Evolutionary conservation across 2,888 invertebrate genomes (phyloP).

Genomic region (Priapulus caudatus): DNA sequence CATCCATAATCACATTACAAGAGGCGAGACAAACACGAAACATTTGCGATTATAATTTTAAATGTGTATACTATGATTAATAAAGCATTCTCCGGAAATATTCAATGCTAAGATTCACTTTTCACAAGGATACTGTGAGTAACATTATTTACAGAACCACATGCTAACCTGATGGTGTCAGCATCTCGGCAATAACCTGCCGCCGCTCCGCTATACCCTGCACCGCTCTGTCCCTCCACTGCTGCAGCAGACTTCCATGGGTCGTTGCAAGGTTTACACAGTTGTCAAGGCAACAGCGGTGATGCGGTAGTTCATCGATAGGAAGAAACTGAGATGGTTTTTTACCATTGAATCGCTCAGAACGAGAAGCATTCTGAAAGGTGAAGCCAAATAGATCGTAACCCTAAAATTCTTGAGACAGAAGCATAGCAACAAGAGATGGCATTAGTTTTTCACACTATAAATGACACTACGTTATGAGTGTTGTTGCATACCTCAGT

Average conservation of each 20-base stretch:
- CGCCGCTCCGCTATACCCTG: slow-evolving; percentile 32
- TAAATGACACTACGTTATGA: too few relatives aligned
- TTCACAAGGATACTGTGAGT: too few relatives aligned
- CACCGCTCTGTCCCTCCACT: slow-evolving; percentile 32
- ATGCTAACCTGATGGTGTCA: slow-evolving; percentile 32
- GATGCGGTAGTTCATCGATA: slow-evolving; percentile 21
- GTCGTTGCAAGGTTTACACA: slow-evolving; percentile 31
- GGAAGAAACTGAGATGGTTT: slow-evolving; percentile 27
- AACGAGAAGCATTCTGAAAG: not conserved
- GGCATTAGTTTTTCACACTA: too few relatives aligned
- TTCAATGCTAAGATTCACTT: too few relatives aligned
- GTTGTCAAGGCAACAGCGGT: slow-evolving; percentile 29
- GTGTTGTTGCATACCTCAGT: too few relatives aligned
- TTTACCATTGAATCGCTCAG: slow-evolving; percentile 23
- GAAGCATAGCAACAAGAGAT: not conserved
- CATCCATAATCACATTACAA: too few relatives aligned
- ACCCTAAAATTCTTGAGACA: not conserved
- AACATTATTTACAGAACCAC: too few relatives aligned
- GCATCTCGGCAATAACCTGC: slow-evolving; percentile 36
- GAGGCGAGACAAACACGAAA: too few relatives aligned
- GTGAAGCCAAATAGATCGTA: not conserved
- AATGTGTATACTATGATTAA: too few relatives aligned
- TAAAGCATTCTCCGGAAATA: too few relatives aligned
- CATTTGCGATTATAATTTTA: too few relatives aligned
- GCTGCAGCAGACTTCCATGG: slow-evolving; percentile 21